Base-by-base conservation (phyloP, 2,797 vertebrate genomes). In the Gorsachius magnificus region DNA sequence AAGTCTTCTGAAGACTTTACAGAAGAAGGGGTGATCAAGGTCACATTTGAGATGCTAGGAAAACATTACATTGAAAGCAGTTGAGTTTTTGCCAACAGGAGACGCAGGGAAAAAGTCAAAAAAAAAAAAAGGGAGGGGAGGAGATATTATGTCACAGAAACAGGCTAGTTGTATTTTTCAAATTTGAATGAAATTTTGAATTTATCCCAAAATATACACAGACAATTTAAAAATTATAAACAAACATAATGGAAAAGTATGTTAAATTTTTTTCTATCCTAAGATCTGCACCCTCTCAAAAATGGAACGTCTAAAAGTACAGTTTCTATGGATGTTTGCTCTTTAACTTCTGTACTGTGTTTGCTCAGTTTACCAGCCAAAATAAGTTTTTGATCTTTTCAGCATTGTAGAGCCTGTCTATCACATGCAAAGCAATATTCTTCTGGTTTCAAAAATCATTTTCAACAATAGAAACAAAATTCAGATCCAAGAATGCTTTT, bases 331-430 rank as follows among this genome's bases (percentile, higher is more conserved):
- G 31, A 78, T 63, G 25, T 76, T 94, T 85, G 54, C 38, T 80
- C 36, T 93, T 51, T 61, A 75, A 69, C 46, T 89, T 89, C 24
- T 31, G 56, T 35, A 35, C 8, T 19, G 25, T 43, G 28, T 74
- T 86, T 87, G 38, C 63, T 94, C 78, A 79, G 51, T 96, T 92
- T 95, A 87, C 46, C 54, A 87, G 57, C 58, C 80, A 83, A 90
- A 96, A 54, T 36, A 88, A 77, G 25, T 29, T 95, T 94, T 82
- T 96, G 24, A 84, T 90, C 29, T 83, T 94, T 93, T 60, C 71
- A 89, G 18, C 75, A 70, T 20, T 48, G 68, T 35, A 63, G 25
- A 60, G 70, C 38, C 41, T 12, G 13, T 51, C 60, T 64, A 91
- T 87, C 9, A 75, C 63, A 88, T 10, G 58, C 69, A 90, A 92